Evolutionary conservation across 2,113 vertebrate species (phyloP).

Genomic region (Microcebus jonahi): DNA sequence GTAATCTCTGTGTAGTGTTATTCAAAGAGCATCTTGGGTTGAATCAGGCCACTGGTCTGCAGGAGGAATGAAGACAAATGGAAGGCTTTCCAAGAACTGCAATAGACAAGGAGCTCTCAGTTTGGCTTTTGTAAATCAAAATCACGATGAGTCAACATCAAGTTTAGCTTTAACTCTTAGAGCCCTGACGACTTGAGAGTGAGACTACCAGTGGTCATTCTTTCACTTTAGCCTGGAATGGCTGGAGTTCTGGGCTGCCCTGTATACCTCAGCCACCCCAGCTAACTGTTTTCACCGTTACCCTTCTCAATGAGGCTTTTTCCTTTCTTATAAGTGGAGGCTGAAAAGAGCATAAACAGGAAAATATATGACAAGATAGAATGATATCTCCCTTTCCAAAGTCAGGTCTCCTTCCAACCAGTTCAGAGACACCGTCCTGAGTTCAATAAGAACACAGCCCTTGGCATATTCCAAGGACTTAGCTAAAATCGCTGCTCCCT

Average conservation of each 20-base stretch:
- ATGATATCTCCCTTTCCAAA: background rate
- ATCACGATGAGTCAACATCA: constrained; percentile 49
- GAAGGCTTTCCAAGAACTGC: constrained; percentile 56
- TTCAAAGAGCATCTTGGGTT: background rate
- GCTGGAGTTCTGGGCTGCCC: constrained; percentile 3
- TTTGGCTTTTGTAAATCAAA: constrained; percentile 60
- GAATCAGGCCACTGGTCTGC: constrained; percentile 17
- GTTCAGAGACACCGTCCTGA: background rate
- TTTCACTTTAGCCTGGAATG: background rate
- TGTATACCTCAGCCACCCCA: background rate
- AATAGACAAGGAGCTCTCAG: constrained; percentile 44
- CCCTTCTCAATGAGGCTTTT: background rate
- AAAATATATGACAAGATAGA: background rate
- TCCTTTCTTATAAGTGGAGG: background rate
- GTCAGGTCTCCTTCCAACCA: background rate
- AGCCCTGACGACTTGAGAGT: background rate
- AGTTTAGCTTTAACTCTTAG: constrained; percentile 41
- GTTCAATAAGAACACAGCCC: background rate
- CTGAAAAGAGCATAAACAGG: background rate
- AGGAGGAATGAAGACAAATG: constrained; percentile 51
- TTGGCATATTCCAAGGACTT: background rate
- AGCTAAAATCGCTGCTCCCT: background rate
- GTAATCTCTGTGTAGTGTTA: background rate
- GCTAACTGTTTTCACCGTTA: background rate
- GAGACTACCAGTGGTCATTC: background rate